Conservation (phyloP, 2,113 vertebrate species). For the Corydoras sp. region DNA sequence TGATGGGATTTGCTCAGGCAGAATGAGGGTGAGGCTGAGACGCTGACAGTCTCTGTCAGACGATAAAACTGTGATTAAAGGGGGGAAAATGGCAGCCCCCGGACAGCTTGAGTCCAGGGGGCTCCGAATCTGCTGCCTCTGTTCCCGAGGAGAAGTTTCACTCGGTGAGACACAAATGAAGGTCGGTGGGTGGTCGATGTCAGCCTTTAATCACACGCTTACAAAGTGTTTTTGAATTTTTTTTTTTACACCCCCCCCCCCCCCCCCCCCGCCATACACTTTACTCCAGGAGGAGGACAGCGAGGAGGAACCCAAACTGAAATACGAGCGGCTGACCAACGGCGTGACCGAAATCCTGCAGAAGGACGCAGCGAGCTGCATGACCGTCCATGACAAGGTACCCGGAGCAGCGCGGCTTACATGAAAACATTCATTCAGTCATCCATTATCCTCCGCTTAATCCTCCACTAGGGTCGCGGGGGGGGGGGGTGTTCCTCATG, state of each 20-base stretch:
- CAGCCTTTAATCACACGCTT: conserved; percentile 10
- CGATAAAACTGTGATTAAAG: conserved; percentile 29
- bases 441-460: too few species aligned
- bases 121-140: conserved; percentile 28
- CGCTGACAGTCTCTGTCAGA: conserved; percentile 28
- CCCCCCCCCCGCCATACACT: too few species aligned
- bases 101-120: conserved; percentile 35
- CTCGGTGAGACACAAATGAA: conserved; percentile 9
- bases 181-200: not conserved
- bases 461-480: too few species aligned
- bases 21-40: conserved; percentile 6
- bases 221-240: conserved; percentile 1
- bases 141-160: conserved; percentile 10
- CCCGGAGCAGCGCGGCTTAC: not conserved
- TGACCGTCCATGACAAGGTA: conserved; percentile 98
- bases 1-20: conserved; percentile 22
- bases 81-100: conserved; percentile 24
- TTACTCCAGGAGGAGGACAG: conserved; percentile 87
- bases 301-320: conserved; percentile 96
- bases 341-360: conserved; percentile 93
- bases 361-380: conserved; percentile 94
- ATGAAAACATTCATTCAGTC: too few species aligned
- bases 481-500: too few species aligned
- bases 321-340: conserved; percentile 93
- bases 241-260: too few species aligned